Evolutionary conservation across 2,888 invertebrate genomes (phyloP).

Genomic region (Drosophila lacicola): DNA sequence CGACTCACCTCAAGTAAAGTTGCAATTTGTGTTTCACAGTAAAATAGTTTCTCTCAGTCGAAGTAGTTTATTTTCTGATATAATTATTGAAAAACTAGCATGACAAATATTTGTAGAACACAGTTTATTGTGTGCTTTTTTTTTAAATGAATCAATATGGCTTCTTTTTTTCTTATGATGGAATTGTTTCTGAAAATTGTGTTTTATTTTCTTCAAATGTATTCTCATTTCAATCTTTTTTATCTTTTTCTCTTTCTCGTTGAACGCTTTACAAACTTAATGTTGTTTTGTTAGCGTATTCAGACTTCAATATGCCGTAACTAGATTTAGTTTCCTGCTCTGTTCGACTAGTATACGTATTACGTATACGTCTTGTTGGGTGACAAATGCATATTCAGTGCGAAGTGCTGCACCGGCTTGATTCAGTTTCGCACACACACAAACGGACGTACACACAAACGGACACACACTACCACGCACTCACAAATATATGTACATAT

Average conservation of each 20-base stretch:
- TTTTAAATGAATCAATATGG: not conserved
- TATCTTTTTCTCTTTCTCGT: not conserved
- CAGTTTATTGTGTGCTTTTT: not conserved
- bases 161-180: not conserved
- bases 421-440: slow-evolving; percentile 10
- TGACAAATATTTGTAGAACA: not conserved
- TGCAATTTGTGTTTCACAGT: not conserved
- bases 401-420: slow-evolving; percentile 10
- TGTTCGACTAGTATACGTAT: slow-evolving; percentile 5
- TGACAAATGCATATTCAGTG: slow-evolving; percentile 34
- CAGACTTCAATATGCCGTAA: not conserved
- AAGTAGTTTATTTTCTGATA: not conserved
- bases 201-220: not conserved
- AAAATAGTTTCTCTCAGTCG: not conserved
- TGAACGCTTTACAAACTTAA: not conserved
- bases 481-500: not conserved
- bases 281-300: slow-evolving; percentile 5
- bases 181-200: too few species aligned
- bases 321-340: slow-evolving; percentile 8
- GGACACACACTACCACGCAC: not conserved
- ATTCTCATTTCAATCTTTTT: not conserved
- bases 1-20: slow-evolving; percentile 6
- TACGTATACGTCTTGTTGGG: slow-evolving; percentile 36
- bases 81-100: not conserved
- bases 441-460: too few species aligned